Conservation (phyloP, 2,113 vertebrate genomes). For the Aphelocoma coerulescens region DNA sequence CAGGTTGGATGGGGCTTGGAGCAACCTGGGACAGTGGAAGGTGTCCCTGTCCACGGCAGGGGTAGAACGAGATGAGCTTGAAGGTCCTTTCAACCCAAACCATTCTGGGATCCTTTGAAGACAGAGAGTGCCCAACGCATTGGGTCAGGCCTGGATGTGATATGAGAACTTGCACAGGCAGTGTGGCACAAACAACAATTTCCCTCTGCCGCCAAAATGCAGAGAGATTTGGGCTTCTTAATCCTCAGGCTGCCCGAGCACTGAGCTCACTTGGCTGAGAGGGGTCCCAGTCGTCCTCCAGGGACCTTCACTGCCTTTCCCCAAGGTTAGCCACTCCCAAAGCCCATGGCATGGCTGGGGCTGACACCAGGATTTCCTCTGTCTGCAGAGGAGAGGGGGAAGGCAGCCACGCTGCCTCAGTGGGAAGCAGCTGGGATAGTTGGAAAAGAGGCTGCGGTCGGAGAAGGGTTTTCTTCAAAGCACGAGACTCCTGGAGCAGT, state of each 20-base stretch:
- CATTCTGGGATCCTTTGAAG: neutral
- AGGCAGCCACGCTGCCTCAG: accelerated
- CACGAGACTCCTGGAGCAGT: neutral
- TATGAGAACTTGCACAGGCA: neutral
- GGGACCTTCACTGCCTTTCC: neutral
- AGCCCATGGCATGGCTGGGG: neutral
- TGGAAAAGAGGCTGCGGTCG: accelerated
- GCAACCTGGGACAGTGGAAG: accelerated
- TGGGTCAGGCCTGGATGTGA: neutral
- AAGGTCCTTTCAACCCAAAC: neutral
- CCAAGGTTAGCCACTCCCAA: neutral
- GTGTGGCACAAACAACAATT: accelerated
- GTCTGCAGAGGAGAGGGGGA: neutral
- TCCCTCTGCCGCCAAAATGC: neutral
- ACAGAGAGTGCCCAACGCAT: neutral
- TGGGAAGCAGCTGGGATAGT: neutral
- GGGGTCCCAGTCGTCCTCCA: neutral
- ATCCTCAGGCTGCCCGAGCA: neutral
- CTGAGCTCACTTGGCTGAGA: neutral
- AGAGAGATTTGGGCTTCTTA: neutral
- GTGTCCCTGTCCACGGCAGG: neutral
- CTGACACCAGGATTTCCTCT: neutral
- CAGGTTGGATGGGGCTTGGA: accelerated
- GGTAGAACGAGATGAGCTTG: accelerated
- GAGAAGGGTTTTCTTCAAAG: slow-evolving; percentile 24